Percentiles rank a stretch among this genome's conserved stretches.
These are phyloP conservation scores for Zygaena filipendulae DNA, from an alignment of 2,888 invertebrate species.

Conservation along the genomic window DNA sequence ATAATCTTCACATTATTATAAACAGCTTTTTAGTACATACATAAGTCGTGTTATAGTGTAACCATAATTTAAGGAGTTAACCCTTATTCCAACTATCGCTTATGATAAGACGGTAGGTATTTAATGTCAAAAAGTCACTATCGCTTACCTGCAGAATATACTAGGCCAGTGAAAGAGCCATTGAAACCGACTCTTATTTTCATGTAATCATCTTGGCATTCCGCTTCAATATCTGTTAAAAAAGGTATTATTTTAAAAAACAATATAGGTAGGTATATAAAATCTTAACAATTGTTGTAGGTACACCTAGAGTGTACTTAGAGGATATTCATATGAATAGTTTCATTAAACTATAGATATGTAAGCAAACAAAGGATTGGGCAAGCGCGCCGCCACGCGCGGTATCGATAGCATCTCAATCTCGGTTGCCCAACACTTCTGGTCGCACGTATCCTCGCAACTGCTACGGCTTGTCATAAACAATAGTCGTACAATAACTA, in stretches of 20 bases:
- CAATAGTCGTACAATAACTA: too few relatives aligned
- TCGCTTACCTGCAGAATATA: slow-evolving; percentile 85
- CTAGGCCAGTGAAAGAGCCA: slow-evolving; percentile 87
- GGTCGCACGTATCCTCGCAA: background rate
- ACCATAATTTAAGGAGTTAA: too few relatives aligned
- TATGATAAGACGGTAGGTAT: too few relatives aligned
- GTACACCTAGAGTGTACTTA: too few relatives aligned
- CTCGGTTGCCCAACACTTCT: slow-evolving; percentile 19
- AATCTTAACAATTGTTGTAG: too few relatives aligned
- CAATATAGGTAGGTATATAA: too few relatives aligned
- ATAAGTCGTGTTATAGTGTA: too few relatives aligned
- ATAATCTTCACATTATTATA: too few relatives aligned
- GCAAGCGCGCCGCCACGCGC: slow-evolving; percentile 29
- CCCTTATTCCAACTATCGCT: too few relatives aligned
- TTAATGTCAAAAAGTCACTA: too few relatives aligned
- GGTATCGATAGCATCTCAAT: slow-evolving; percentile 37
- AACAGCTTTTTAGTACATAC: too few relatives aligned
- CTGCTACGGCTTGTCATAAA: background rate
- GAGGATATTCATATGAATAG: slow-evolving; percentile 30
- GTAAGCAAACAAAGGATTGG: slow-evolving; percentile 36
- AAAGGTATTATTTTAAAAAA: too few relatives aligned
- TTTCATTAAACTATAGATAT: slow-evolving; percentile 28
- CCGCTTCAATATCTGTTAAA: slow-evolving; percentile 89
- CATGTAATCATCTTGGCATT: slow-evolving; percentile 96
- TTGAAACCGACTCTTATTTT: slow-evolving; percentile 93